Base-by-base conservation (phyloP, 2,797 vertebrate genomes). In the Benthosema pterotum region DNA sequence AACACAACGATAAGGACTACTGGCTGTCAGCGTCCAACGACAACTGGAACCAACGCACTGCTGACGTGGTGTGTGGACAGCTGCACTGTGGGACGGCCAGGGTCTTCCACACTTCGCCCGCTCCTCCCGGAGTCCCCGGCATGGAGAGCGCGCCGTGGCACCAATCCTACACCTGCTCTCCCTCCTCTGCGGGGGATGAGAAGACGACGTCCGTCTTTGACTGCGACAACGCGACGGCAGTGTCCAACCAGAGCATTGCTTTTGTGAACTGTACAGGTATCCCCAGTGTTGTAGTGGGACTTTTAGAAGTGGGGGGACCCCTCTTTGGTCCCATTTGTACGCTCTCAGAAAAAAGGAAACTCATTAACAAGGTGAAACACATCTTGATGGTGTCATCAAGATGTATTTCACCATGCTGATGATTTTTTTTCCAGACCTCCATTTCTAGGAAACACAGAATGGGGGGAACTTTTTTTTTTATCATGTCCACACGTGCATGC, bases 181-280 rank as follows among this genome's bases (percentile, higher is more conserved):
- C 0, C 63, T 52, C 19, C 0, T 1, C 48, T 1, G 17, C 4
- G 1, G 0, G 9, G 1, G n/a, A n/a, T n/a, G n/a, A n/a, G n/a
- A n/a, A n/a, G n/a, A 16, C 0, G 0, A 16, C 0, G 0, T 79
- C 78, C 3, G 63, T 85, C 57, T 80, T 82, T 11, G 45, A 80
- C 0, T 89, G 89, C 47, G 1, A 14, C 14, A 17, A 0, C 0
- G 0, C 0, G 2, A 3, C 32, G 6, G 6, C 0, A 1, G 3
- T 46, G 42, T 0, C 25, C 45, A 46, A 4, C 0, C 0, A 15
- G 0, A 51, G 18, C 0, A 13, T 65, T 3, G 87, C 84, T 0
- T 9, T 0, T 1, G 79, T 90, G n/a, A 45, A 0, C 0, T 90
- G 88, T 69, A 51, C 61, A 84, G 83, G 88, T 90, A n/a, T n/a